phyloP scores from a whole-genome alignment of 2,797 vertebrate genomes.

The Dromococcyx pavoninus region DNA sequence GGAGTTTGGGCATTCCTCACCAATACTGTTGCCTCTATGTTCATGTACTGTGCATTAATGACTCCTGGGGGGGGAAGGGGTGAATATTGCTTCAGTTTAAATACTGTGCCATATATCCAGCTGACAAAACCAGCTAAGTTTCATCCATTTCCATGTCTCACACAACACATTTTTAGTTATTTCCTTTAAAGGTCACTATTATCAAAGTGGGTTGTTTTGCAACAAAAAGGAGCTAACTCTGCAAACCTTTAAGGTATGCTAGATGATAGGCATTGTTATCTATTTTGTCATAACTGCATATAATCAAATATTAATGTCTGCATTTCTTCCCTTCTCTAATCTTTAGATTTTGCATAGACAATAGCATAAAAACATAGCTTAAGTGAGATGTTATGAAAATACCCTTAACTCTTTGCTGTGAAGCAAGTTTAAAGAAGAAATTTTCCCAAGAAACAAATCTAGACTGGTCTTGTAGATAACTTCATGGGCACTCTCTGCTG shows the following conservation, averaged over 20 bases:
- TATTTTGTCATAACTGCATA: not conserved
- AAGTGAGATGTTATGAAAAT: not conserved
- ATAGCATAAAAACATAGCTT: not conserved
- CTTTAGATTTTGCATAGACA: not conserved
- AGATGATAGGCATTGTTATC: not conserved
- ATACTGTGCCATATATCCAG: not conserved
- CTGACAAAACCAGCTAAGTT: not conserved
- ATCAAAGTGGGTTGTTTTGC: not conserved
- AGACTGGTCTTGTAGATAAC: not conserved
- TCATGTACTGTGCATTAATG: not conserved
- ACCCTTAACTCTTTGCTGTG: not conserved
- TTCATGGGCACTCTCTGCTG: not conserved
- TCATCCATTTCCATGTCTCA: not conserved
- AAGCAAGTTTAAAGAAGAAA: not conserved
- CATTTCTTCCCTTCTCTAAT: fast-evolving
- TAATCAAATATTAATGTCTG: not conserved
- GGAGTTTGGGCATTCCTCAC: not conserved
- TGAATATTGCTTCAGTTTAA: not conserved
- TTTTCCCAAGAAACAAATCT: not conserved
- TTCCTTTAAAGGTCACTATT: not conserved
- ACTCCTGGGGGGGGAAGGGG: no score
- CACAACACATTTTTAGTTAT: not conserved
- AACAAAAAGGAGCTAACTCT: not conserved
- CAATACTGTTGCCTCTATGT: not conserved
- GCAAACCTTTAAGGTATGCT: not conserved